Evolutionary conservation across 2,113 vertebrate species (phyloP).

Genomic region (Saccopteryx leptura): DNA sequence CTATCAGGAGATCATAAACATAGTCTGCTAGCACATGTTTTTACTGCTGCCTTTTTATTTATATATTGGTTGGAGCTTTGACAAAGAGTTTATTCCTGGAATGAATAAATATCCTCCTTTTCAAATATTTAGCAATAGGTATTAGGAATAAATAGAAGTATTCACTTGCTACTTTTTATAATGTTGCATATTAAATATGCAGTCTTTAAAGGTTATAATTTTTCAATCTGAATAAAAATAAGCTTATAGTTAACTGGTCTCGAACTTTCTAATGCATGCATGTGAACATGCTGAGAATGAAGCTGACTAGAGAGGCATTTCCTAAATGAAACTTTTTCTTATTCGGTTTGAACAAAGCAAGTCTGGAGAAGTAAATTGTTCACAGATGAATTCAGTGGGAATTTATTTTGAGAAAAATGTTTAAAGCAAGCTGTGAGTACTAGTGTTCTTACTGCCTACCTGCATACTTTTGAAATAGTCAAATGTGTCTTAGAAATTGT

Average conservation of each 20-base stretch:
- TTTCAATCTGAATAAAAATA: constrained; percentile 70
- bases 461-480: background rate
- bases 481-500: background rate
- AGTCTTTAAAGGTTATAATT: constrained; percentile 80
- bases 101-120: constrained; percentile 84
- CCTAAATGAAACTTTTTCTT: background rate
- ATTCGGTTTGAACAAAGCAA: background rate
- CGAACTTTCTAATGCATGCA: background rate
- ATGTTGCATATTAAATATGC: constrained; percentile 75
- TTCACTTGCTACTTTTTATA: constrained; percentile 83
- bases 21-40: constrained; percentile 80
- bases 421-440: background rate
- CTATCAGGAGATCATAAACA: constrained; percentile 88
- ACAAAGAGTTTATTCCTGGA: constrained; percentile 86
- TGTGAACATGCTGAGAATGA: constrained; percentile 10
- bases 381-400: constrained; percentile 45
- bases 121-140: constrained; percentile 83
- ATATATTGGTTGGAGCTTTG: constrained; percentile 82
- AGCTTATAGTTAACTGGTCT: constrained; percentile 52
- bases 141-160: constrained; percentile 86
- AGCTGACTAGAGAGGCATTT: constrained; percentile 8
- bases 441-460: background rate
- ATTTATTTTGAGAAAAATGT: constrained; percentile 1
- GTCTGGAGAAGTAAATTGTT: constrained; percentile 29
- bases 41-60: constrained; percentile 83